phyloP scores from a whole-genome alignment of 2,113 vertebrate genomes.

The Vulpes vulpes region DNA sequence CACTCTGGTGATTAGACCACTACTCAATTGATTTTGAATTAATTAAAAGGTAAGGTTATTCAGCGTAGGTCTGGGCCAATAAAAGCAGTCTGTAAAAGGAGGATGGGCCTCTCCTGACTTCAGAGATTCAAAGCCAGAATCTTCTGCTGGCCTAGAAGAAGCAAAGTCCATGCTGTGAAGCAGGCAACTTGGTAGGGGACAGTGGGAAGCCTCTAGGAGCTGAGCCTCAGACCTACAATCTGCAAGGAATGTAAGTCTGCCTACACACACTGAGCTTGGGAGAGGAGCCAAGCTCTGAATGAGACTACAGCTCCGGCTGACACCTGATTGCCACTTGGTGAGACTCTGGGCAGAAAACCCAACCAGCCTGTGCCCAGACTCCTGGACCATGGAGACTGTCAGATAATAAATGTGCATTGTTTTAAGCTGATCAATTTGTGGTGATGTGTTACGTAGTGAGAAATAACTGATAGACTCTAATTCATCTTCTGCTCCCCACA shows the following conservation, averaged over 20 bases:
- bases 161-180: background rate
- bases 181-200: too few species aligned
- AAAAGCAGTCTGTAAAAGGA: background rate
- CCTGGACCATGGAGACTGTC: background rate
- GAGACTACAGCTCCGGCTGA: background rate
- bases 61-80: background rate
- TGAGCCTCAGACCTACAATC: background rate
- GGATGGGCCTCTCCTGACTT: background rate
- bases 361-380: background rate
- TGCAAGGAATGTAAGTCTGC: background rate
- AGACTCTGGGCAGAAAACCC: background rate
- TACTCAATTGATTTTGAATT: background rate
- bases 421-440: background rate
- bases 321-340: background rate
- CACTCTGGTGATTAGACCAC: too few species aligned
- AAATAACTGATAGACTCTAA: background rate
- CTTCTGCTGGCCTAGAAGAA: background rate
- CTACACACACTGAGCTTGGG: background rate
- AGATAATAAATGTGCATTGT: background rate
- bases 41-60: background rate
- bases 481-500: background rate
- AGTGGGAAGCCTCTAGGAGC: too few species aligned
- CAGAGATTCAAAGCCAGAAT: background rate
- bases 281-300: background rate
- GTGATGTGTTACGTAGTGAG: background rate